Base-by-base conservation (phyloP, 2,888 invertebrate genomes). In the Sesia apiformis region DNA sequence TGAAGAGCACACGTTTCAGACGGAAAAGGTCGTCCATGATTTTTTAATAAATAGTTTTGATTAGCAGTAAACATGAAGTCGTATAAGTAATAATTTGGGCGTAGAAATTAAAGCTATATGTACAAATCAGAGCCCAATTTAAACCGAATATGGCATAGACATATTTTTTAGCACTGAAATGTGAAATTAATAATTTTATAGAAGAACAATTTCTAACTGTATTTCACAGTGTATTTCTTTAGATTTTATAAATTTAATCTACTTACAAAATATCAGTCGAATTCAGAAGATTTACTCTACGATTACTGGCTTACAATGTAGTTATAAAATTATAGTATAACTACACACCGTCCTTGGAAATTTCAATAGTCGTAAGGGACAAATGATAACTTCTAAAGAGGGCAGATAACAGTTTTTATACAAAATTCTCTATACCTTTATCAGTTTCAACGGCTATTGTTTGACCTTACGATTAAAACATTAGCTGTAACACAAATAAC, bases 251-350 rank as follows among this genome's bases (percentile, higher is more conserved):
- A 63, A 68, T 74, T 76, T 72, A 75, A 63, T 60, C 73, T 81
- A 81, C 85, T 85, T 88, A 88, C 71, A 82, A 81, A 74, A 74
- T 86, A 87, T 88, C 87, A 88, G 87, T 88, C 88, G 77, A 82
- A 81, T 77, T 82, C 71, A 74, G 73, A 78, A 73, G 70, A 66
- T 63, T 72, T 76, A 60, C 6, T 74, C 23, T 23, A 78, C 57
- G 58, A 63, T 66, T 78, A 84, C 78, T 86, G 83, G 83, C 81
- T 83, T 81, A 83, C 56, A 67, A 65, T 50, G 51, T 52, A 52
- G 23, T 23, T 2, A 23, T 23, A 23, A 23, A 23, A 23, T 23
- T 23, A 23, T 23, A 23, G 23, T 23, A 2, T 23, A 23, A 23
- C 23, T 23, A 23, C 23, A 23, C 23, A 23, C 23, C 23, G 2